phyloP scores from a whole-genome alignment of 2,888 invertebrate species.

The Cartodere bifasciata region DNA sequence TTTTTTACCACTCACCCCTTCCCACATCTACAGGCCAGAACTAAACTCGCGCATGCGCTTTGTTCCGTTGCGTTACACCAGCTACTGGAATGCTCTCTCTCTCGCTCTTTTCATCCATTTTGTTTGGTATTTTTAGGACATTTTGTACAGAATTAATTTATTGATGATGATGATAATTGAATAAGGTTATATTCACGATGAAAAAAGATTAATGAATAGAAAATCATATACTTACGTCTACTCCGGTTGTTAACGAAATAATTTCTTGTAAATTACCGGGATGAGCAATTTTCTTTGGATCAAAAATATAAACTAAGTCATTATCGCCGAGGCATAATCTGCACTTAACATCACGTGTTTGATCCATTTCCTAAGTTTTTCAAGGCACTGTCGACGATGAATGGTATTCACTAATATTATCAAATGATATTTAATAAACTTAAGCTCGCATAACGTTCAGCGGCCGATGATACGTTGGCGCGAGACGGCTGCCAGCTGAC shows the following conservation, averaged over 20 bases:
- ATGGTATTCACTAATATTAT: too few relatives aligned
- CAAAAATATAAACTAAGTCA: constrained; percentile 18
- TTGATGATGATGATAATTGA: too few relatives aligned
- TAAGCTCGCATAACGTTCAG: too few relatives aligned
- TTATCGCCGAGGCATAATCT: constrained; percentile 20
- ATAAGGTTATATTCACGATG: too few relatives aligned
- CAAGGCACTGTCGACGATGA: neutral
- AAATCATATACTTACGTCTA: constrained; percentile 16
- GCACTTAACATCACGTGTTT: constrained; percentile 14
- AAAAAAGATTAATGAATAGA: neutral
- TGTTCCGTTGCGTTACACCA: too few relatives aligned
- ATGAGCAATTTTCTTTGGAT: constrained; percentile 10
- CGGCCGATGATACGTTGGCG: too few relatives aligned
- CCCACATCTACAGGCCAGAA: too few relatives aligned
- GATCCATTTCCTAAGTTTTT: neutral
- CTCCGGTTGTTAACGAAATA: constrained; percentile 18
- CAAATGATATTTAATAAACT: too few relatives aligned
- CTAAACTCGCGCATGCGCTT: too few relatives aligned
- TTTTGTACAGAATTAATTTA: too few relatives aligned
- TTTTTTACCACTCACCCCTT: too few relatives aligned
- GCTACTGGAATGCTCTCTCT: too few relatives aligned
- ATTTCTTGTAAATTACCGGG: constrained; percentile 17
- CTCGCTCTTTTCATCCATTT: neutral
- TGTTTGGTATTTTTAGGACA: neutral
- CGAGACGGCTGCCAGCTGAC: neutral